phyloP scores from a whole-genome alignment of 2,888 invertebrate species.

The Tanytarsus gracilentus region DNA sequence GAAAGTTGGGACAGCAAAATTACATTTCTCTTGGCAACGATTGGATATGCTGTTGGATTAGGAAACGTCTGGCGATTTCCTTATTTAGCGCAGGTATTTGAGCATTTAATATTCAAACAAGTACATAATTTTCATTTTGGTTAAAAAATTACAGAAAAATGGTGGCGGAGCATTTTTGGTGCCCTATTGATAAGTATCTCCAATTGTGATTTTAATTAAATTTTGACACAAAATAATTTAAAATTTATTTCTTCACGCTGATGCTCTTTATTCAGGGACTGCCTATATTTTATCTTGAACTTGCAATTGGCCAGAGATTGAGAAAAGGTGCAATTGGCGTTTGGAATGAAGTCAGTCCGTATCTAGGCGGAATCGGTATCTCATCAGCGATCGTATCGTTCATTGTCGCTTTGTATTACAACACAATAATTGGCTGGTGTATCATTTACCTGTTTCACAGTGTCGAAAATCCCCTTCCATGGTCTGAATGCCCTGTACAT shows the following conservation, averaged over 20 bases:
- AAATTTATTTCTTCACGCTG: background rate
- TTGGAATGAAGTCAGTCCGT: conserved; percentile 89
- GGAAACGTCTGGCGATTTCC: conserved; percentile 96
- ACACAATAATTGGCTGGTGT: conserved; percentile 97
- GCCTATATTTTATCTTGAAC: conserved; percentile 90
- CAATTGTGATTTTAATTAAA: background rate
- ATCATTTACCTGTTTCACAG: conserved; percentile 90
- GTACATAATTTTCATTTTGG: background rate
- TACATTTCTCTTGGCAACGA: conserved; percentile 86
- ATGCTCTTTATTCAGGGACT: conserved; percentile 56
- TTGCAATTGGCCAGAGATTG: conserved; percentile 88
- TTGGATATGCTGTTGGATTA: conserved; percentile 87
- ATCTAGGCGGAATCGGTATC: conserved; percentile 80
- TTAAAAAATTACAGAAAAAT: too few species aligned
- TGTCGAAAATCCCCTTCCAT: conserved; percentile 83
- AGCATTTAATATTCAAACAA: background rate
- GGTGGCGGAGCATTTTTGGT: conserved; percentile 96
- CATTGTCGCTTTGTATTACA: conserved; percentile 93
- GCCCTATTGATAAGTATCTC: conserved; percentile 52
- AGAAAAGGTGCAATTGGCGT: conserved; percentile 91
- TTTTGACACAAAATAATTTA: background rate
- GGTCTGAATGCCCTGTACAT: conserved; percentile 82
- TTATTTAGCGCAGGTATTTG: conserved; percentile 61
- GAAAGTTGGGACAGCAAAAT: conserved; percentile 91
- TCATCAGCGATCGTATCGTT: conserved; percentile 94